Percentiles rank a stretch among this genome's conserved stretches.
phyloP scores from a whole-genome alignment of 1,140 invertebrate species.

The Solen grandis region DNA sequence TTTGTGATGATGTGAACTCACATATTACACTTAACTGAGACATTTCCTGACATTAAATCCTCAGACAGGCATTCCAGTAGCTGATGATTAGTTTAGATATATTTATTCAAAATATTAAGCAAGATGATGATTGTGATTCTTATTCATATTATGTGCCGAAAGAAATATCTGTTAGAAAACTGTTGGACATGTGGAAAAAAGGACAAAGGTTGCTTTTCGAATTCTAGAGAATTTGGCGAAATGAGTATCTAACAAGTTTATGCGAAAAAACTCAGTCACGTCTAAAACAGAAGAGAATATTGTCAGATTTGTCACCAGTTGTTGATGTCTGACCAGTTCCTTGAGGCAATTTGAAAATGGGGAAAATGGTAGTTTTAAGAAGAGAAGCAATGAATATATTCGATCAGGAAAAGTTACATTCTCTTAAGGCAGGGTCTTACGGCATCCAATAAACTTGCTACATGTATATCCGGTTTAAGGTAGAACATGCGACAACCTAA shows the following conservation, averaged over 20 bases:
- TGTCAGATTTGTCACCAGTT: background rate
- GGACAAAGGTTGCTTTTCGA: constrained; percentile 20
- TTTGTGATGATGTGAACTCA: too few relatives aligned
- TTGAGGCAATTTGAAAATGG: constrained; percentile 25
- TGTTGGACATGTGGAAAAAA: constrained; percentile 38
- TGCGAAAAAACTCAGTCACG: constrained; percentile 7
- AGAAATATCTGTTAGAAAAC: background rate
- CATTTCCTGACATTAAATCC: too few relatives aligned
- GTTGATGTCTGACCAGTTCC: constrained; percentile 16
- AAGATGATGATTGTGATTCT: background rate
- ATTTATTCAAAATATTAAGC: too few relatives aligned
- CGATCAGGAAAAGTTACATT: background rate
- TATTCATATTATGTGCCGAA: background rate
- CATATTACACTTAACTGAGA: too few relatives aligned
- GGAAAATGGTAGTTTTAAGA: constrained; percentile 1
- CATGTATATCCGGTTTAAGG: constrained; percentile 10
- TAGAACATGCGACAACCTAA: background rate
- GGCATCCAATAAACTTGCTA: constrained; percentile 6
- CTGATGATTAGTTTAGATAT: too few relatives aligned
- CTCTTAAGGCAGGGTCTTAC: constrained; percentile 1
- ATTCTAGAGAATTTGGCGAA: constrained; percentile 26
- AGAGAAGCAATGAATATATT: background rate
- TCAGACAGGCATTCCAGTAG: too few relatives aligned
- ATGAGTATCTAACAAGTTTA: constrained; percentile 42
- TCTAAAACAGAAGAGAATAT: background rate